phyloP scores from a whole-genome alignment of 2,888 invertebrate species.

The Seira musarum region DNA sequence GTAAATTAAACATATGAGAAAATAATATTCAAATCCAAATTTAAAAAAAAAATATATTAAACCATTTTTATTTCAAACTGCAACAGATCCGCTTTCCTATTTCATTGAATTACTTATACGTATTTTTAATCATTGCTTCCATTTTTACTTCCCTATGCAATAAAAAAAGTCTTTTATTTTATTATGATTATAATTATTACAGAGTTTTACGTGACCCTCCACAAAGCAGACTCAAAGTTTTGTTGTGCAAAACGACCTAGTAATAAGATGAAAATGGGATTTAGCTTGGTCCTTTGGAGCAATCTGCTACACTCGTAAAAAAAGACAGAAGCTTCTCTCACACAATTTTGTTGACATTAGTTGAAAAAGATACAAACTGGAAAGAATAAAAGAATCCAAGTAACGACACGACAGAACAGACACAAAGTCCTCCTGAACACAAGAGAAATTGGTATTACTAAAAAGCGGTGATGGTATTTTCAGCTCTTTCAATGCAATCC shows the following conservation, averaged over 20 bases:
- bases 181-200: neutral
- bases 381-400: neutral
- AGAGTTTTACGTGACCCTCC: neutral
- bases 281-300: neutral
- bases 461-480: too few species aligned
- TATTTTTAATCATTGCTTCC: neutral
- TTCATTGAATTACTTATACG: neutral
- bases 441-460: too few species aligned
- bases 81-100: too few species aligned
- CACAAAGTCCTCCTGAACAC: too few species aligned
- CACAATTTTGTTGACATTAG: constrained; percentile 33
- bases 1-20: too few species aligned
- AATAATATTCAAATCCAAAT: too few species aligned
- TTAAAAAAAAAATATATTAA: too few species aligned
- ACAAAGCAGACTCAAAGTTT: neutral
- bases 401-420: too few species aligned
- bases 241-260: neutral
- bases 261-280: neutral
- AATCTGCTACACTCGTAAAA: constrained; percentile 23
- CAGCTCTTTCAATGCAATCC: too few species aligned
- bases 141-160: neutral
- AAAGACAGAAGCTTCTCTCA: neutral
- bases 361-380: constrained; percentile 28
- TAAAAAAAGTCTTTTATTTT: neutral
- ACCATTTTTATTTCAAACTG: too few species aligned